Base-by-base conservation (phyloP, 2,113 vertebrate genomes). In the Corydoras maculifer region DNA sequence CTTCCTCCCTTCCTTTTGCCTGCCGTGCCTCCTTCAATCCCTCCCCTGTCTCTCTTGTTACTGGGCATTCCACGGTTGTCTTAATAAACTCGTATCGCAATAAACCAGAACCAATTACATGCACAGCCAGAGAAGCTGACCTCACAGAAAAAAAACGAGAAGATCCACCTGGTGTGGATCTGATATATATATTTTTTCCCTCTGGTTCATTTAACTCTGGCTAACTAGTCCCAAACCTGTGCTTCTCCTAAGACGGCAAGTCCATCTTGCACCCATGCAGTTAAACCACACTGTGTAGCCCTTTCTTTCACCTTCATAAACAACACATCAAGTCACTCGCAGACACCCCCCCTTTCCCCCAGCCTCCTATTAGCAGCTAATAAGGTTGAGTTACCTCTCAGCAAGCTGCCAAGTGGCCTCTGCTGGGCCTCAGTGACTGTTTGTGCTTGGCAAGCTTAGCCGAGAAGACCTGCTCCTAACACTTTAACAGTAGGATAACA, bases 321-420 rank as follows among this genome's bases (percentile, higher is more conserved):
- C 74, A 80, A 57, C 53, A 63, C 68, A 60, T 79, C 77, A 75
- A 32, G 66, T 67, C 69, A 50, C 59, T 66, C 54, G 51, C 54
- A 53, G 25, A 62, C 63, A 63, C 66, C 65, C 53, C 12, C 32
- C 43, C 30, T 9, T 35, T 58, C 15, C 8, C 43, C 68, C 62
- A 53, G 30, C 14, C 69, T 66, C 65, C 75, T 73, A 77, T 82
- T 82, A 80, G 77, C 78, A 78, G 77, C 70, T 79, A 82, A 78
- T 77, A 80, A 73, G 62, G 70, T 75, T 72, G 69, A 75, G 63
- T 70, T 76, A 65, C 69, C 77, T 73, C 76, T 79, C 76, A 75
- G 75, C 75, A 73, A 29, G 63, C 72, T 77, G 74, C 78, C 76
- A 78, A 73, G 76, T 57, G 50, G 76, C 64, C 71, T 74, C 73